These are phyloP conservation scores for Pipistrellus kuhlii DNA, from an alignment of 2,797 vertebrate genomes.

Conservation along the genomic window DNA sequence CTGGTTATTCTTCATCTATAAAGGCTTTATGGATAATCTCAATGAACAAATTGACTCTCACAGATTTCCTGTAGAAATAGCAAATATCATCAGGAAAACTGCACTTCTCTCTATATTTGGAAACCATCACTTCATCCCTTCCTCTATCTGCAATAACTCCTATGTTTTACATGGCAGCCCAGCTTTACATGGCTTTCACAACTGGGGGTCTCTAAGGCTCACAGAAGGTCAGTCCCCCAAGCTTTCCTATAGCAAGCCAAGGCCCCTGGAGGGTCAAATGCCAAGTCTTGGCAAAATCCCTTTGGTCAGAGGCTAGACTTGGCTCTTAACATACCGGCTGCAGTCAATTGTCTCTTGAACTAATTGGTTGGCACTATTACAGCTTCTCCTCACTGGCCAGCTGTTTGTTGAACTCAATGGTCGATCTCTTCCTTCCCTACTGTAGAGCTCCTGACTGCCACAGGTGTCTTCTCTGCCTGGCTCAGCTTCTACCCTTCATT, in stretches of 20 bases:
- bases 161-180: neutral
- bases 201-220: neutral
- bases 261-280: neutral
- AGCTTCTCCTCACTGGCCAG: neutral
- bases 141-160: neutral
- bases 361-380: neutral
- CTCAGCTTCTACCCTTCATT: neutral
- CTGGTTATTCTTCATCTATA: neutral
- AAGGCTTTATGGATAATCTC: neutral
- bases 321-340: neutral
- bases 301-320: neutral
- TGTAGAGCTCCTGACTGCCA: neutral
- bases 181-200: neutral
- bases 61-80: neutral
- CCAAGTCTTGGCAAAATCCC: neutral
- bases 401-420: slow-evolving; percentile 17
- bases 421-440: neutral
- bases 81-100: neutral
- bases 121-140: neutral
- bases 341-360: neutral
- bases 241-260: neutral
- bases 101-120: neutral
- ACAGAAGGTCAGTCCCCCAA: neutral
- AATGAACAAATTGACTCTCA: neutral
- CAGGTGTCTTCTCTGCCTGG: neutral